A percentile compares a stretch with the other conserved stretches of the same genome.
Conservation (phyloP, 92 coral and sea anemone species). For the Hydrozoanthus gracilis region DNA sequence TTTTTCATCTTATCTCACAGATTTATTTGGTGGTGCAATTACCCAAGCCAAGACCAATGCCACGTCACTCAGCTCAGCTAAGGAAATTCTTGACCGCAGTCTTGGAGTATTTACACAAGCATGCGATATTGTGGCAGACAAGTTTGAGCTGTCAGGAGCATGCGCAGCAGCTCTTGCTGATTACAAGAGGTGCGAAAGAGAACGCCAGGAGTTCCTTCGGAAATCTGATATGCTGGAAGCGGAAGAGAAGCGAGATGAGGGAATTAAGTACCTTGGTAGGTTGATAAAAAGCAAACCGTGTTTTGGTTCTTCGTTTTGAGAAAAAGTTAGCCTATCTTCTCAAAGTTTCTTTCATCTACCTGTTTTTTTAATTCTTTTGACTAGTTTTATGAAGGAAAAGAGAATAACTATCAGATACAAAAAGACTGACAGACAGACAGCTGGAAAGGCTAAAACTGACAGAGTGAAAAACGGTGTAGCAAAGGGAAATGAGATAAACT, state of each 20-base stretch:
- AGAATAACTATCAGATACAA: too few relatives aligned
- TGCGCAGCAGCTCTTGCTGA: constrained; percentile 72
- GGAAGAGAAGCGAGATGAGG: constrained; percentile 73
- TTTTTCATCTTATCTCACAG: constrained; percentile 33
- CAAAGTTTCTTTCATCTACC: too few relatives aligned
- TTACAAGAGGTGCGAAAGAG: constrained; percentile 81
- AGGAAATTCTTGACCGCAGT: constrained; percentile 72
- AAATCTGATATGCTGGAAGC: constrained; percentile 73
- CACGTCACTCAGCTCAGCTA: constrained; percentile 82
- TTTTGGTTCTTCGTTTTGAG: too few relatives aligned
- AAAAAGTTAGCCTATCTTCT: too few relatives aligned
- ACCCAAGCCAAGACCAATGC: constrained; percentile 70
- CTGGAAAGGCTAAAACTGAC: too few relatives aligned
- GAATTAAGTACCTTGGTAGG: constrained; percentile 63
- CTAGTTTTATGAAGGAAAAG: too few relatives aligned
- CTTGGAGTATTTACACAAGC: constrained; percentile 65
- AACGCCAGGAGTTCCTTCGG: constrained; percentile 71
- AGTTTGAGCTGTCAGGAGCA: constrained; percentile 76
- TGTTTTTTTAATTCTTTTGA: too few relatives aligned
- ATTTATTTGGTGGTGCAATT: constrained; percentile 60
- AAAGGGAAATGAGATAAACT: too few relatives aligned
- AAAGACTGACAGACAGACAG: too few relatives aligned
- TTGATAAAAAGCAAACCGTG: too few relatives aligned
- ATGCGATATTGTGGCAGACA: constrained; percentile 80
- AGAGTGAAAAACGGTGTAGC: too few relatives aligned